Conservation (phyloP, 2,888 invertebrate genomes). For the Stenolophus ochropezus region DNA sequence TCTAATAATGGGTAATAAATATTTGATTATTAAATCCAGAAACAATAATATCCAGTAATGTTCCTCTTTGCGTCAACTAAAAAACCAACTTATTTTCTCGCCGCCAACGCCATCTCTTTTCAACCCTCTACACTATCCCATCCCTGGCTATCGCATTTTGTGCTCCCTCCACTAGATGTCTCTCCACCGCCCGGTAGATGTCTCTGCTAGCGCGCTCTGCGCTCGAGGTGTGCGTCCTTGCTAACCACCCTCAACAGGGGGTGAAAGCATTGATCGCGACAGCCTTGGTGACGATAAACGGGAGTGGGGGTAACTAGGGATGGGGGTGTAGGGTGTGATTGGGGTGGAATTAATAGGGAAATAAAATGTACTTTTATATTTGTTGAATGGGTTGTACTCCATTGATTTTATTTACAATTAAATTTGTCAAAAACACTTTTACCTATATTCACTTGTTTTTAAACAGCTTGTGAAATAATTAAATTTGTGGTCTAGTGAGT, state of each 20-base stretch:
- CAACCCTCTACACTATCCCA: background rate
- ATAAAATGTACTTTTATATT: background rate
- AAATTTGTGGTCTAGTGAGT: too few relatives aligned
- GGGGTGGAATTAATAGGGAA: background rate
- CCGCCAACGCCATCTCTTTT: background rate
- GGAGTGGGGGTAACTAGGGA: background rate
- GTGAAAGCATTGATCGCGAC: conserved; percentile 67
- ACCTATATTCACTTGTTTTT: too few relatives aligned
- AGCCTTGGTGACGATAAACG: conserved; percentile 64
- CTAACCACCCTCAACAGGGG: conserved; percentile 51
- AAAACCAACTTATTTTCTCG: background rate
- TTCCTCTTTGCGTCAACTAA: background rate
- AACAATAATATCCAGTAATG: background rate
- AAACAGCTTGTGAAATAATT: too few relatives aligned
- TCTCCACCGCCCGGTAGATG: conserved; percentile 46
- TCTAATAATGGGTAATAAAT: too few relatives aligned
- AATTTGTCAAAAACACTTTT: too few relatives aligned
- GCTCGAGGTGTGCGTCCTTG: conserved; percentile 60
- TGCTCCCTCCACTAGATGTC: background rate
- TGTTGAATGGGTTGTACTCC: background rate
- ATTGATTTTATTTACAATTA: background rate
- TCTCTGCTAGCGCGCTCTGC: conserved; percentile 41
- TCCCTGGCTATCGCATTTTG: background rate
- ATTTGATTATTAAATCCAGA: too few relatives aligned
- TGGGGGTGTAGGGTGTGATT: background rate